Base-by-base conservation (phyloP, 1,140 invertebrate species). In the Zophobas morio region DNA sequence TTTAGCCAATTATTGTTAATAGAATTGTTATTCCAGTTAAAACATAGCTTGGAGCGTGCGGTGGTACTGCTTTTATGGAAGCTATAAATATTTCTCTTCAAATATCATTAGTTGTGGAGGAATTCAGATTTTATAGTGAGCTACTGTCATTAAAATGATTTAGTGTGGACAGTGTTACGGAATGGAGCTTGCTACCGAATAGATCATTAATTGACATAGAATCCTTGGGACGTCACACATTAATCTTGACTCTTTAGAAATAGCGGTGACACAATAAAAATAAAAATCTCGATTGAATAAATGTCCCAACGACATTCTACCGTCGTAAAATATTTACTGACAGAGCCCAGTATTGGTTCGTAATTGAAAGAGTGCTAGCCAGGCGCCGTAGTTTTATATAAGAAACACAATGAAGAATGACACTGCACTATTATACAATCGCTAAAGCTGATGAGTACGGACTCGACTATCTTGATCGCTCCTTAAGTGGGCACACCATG, bases 381-480 rank as follows among this genome's bases (percentile, higher is more conserved):
- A 81, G 78, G 73, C 78, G 75, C 80, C 76, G 70, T 63, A 70
- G 74, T 80, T 71, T 80, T 75, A 66, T 76, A 80, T 76, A 79
- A 77, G 74, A 80, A 79, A 76, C 76, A 75, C 76, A 79, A 80
- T 81, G 76, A 79, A 70, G 74, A 81, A 82, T 82, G 81, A 82
- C 81, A 75, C 54, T 78, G 81, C 81, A 82, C 33, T 81, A 82
- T 81, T 77, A 79, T 70, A 81, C 80, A 81, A 81, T 79, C 75
- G 78, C 74, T 74, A 72, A 80, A 77, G 78, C 80, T 81, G 81
- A 82, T 81, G 80, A 80, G 75, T 78, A 80, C 78, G 77, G 72
- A 79, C 76, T 60, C 74, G 78, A 74, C 78, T 79, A 82, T 82
- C 81, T 79, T 80, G 81, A 82, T 80, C 74, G 81, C 81, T 82